Evolutionary conservation across 2,888 invertebrate genomes (phyloP).

Genomic region (Taenaris catops): DNA sequence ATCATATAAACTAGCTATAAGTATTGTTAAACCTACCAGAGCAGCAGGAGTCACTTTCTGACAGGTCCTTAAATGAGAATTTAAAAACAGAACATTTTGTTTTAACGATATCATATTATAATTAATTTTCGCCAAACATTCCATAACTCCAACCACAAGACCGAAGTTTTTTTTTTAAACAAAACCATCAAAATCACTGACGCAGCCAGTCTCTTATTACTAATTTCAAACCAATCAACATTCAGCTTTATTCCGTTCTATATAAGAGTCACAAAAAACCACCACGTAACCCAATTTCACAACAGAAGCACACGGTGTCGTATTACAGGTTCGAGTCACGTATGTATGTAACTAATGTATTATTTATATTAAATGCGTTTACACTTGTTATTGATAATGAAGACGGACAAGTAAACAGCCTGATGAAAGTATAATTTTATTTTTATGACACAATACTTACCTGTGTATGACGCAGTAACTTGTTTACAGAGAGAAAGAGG

Average conservation of each 20-base stretch:
- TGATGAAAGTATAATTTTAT: slow-evolving; percentile 22
- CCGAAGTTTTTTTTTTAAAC: slow-evolving; percentile 12
- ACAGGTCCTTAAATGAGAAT: too few relatives aligned
- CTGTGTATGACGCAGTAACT: too few relatives aligned
- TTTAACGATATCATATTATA: background rate
- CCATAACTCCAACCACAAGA: slow-evolving; percentile 7
- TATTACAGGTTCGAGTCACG: slow-evolving; percentile 47
- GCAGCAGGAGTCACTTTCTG: too few relatives aligned
- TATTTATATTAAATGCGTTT: slow-evolving; percentile 30
- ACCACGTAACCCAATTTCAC: slow-evolving; percentile 39
- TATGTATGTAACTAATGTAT: slow-evolving; percentile 28
- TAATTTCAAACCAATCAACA: slow-evolving; percentile 35
- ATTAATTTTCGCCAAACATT: slow-evolving; percentile 3
- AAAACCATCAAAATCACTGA: slow-evolving; percentile 43
- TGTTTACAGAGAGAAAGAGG: too few relatives aligned
- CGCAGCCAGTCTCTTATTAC: slow-evolving; percentile 53
- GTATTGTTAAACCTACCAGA: too few relatives aligned
- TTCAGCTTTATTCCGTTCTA: slow-evolving; percentile 24
- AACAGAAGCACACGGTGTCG: slow-evolving; percentile 52
- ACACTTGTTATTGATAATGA: slow-evolving; percentile 27
- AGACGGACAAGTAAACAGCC: slow-evolving; percentile 24
- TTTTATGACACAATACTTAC: slow-evolving; percentile 6
- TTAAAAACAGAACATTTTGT: too few relatives aligned
- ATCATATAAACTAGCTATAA: too few relatives aligned
- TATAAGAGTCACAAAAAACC: slow-evolving; percentile 27